A percentile compares a stretch with the other conserved stretches of the same genome.
These are phyloP conservation scores for Chroicocephalus ridibundus DNA, from an alignment of 2,113 vertebrate genomes.

Conservation along the genomic window DNA sequence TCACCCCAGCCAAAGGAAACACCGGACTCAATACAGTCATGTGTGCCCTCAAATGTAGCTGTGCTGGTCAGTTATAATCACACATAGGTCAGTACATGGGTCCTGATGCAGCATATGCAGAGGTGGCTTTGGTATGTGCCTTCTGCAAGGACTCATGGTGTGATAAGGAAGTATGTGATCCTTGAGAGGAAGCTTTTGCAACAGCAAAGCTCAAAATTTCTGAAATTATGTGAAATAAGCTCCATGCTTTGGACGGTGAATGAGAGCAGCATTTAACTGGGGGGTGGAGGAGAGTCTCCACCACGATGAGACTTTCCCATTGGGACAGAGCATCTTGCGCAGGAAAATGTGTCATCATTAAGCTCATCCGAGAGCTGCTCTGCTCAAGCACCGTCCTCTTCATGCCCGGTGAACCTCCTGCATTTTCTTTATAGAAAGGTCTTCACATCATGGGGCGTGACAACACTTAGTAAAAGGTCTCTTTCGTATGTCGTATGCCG, in stretches of 20 bases:
- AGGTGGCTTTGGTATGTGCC: background rate
- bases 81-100: no score
- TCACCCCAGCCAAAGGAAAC: background rate
- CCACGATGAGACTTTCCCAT: background rate
- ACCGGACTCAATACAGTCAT: background rate
- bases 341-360: background rate
- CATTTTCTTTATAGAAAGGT: background rate
- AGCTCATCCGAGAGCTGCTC: background rate
- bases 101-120: background rate
- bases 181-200: background rate
- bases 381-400: background rate
- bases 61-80: background rate
- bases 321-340: background rate
- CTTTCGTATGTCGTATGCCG: background rate
- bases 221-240: background rate
- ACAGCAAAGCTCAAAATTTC: background rate
- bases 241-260: background rate
- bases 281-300: background rate
- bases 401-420: background rate
- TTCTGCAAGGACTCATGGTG: background rate
- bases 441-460: background rate
- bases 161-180: background rate
- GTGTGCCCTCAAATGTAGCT: background rate
- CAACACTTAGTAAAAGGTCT: background rate
- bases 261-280: background rate